Percentiles rank a stretch among this genome's conserved stretches.
Conservation (phyloP, 2,888 invertebrate genomes). For the Hypomecis atomaria region DNA sequence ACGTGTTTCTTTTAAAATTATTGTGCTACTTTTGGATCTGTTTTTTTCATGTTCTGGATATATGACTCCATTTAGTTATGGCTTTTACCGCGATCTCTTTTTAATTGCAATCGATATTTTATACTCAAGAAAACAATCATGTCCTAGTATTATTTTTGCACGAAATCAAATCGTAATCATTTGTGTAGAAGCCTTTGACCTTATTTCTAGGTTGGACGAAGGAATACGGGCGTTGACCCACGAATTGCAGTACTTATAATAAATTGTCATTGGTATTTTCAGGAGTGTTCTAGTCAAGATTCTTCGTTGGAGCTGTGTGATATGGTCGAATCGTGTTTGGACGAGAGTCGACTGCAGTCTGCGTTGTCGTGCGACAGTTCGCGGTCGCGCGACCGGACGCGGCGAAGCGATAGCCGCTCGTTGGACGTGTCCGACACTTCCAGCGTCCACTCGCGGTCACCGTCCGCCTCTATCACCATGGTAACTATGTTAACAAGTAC, state of each 20-base stretch:
- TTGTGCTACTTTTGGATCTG: too few relatives aligned
- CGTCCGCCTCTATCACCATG: conserved; percentile 78
- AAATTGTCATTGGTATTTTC: conserved; percentile 43
- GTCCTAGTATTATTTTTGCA: too few relatives aligned
- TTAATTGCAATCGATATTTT: too few relatives aligned
- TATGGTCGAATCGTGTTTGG: conserved; percentile 67
- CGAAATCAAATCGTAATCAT: too few relatives aligned
- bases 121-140: too few relatives aligned
- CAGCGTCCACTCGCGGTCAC: conserved; percentile 76
- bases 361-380: conserved; percentile 79
- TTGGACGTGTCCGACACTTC: conserved; percentile 78
- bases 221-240: neutral
- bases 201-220: neutral
- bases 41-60: too few relatives aligned
- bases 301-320: conserved; percentile 81
- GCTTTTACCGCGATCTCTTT: too few relatives aligned
- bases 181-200: too few relatives aligned
- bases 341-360: conserved; percentile 76
- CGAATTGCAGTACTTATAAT: neutral
- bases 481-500: conserved; percentile 48
- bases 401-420: conserved; percentile 78
- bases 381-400: conserved; percentile 72
- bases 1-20: too few relatives aligned
- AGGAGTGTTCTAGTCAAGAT: conserved; percentile 84
- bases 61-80: too few relatives aligned